phyloP scores from a whole-genome alignment of 2,113 vertebrate genomes.

The Gymnogyps californianus region DNA sequence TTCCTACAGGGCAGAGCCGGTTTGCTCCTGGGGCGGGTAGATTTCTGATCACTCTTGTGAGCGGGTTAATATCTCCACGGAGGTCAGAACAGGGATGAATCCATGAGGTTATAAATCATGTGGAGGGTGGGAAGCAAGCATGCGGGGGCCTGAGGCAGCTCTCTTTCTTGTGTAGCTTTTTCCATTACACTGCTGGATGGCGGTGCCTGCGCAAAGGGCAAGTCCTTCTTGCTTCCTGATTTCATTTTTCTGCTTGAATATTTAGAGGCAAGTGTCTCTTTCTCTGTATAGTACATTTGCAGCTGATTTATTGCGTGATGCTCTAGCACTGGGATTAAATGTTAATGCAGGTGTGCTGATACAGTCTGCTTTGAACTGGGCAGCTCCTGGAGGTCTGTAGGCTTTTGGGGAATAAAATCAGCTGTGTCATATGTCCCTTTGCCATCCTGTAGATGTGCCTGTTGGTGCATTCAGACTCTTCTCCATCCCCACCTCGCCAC shows the following conservation, averaged over 20 bases:
- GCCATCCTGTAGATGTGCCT: too few relatives aligned
- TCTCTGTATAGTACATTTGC: fast-evolving
- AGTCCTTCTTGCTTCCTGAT: background rate
- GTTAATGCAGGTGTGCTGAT: background rate
- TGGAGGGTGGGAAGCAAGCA: background rate
- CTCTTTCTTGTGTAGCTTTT: background rate
- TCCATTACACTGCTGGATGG: fast-evolving
- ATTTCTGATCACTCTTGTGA: background rate
- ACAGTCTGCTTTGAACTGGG: background rate
- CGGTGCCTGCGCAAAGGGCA: background rate
- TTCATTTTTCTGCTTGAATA: background rate
- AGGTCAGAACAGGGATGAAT: background rate
- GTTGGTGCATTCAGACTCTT: background rate
- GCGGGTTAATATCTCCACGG: fast-evolving
- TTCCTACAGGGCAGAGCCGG: background rate
- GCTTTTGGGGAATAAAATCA: background rate
- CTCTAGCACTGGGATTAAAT: background rate
- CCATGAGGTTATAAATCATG: fast-evolving
- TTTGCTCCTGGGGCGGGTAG: background rate
- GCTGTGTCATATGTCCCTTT: fast-evolving
- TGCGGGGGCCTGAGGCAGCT: background rate
- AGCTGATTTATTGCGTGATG: background rate
- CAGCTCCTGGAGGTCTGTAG: background rate
- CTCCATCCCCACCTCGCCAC: background rate
- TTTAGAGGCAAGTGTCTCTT: background rate